Evolutionary conservation across 23 tunicate species (phyloP), one percentile per base, ranked within the genome.

Genomic region (Phallusia fumigata): DNA sequence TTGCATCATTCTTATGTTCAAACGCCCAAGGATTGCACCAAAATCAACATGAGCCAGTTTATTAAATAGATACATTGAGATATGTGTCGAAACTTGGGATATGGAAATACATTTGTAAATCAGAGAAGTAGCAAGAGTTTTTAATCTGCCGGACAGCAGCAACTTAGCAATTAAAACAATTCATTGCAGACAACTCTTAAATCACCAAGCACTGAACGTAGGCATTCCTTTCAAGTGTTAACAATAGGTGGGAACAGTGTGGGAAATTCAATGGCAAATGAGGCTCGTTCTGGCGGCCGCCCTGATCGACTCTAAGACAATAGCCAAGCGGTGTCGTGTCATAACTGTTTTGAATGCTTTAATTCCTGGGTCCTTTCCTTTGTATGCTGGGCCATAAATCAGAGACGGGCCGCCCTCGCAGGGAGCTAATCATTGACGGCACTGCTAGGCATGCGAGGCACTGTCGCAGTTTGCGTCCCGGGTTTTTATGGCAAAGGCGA

Each of bases 371-470:
- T 74, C 77, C 30, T 32, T 74, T 32, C 77, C 40, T 74, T 74
- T 74, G 77, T 74, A 33, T 74, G 77, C 77, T 30, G 77, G 77
- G 77, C 77, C 77, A 74, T 74, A 74, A 74, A 74, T 74, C 77
- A 74, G 12, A 19, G 80, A 12, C 77, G 45, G 6, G 35, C 35
- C 36, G 45, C 77, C n/a, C 77, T 30, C 15, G 35, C 18, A 36
- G 80, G 35, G 22, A 33, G 77, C 77, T 74, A 74, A 74, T 74
- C 77, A 74, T 74, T 74, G 40, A 74, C 77, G 77, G 26, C 69
- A 22, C 28, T 24, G 69, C 69, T 22, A 58, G 69, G 28, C 69
- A 58, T 58, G 16, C 69, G 69, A 21, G 47, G 10, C 47, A n/a
- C 47, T 10, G 47, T 40, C 47, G 47, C 10, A 40, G 47, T 40